Conservation (phyloP, 2,888 invertebrate genomes). For the Caenorhabditis drosophilae region DNA sequence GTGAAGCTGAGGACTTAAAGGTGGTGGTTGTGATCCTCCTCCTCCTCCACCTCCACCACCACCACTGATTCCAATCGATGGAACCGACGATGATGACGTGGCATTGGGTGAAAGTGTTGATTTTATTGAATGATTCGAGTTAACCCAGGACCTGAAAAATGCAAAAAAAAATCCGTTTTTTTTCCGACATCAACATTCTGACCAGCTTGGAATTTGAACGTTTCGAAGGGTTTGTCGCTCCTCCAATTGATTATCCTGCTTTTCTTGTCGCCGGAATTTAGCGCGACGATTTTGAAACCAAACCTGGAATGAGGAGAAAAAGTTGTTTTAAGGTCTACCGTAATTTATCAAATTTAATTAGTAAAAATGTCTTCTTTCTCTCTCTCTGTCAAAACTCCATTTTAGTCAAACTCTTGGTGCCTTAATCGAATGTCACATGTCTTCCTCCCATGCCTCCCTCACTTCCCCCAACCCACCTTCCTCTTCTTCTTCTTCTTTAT, state of each 20-base stretch:
- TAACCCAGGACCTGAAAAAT: slow-evolving; percentile 6
- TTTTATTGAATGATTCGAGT: background rate
- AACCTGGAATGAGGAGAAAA: slow-evolving; percentile 75
- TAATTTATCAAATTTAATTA: background rate
- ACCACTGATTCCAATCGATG: background rate
- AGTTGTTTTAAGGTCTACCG: background rate
- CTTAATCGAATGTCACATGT: background rate
- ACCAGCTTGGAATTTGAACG: slow-evolving; percentile 40
- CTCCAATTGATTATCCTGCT: slow-evolving; percentile 71
- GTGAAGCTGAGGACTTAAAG: too few species aligned
- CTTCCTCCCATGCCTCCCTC: background rate
- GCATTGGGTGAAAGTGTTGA: background rate
- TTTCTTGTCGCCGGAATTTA: slow-evolving; percentile 91
- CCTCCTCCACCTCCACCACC: too few species aligned
- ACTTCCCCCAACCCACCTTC: background rate
- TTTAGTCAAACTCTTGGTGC: background rate
- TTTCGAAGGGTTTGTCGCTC: slow-evolving; percentile 50
- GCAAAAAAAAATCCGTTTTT: too few species aligned
- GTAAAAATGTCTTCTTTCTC: background rate
- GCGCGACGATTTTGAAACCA: slow-evolving; percentile 87
- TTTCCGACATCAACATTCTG: too few species aligned
- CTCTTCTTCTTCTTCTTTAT: background rate
- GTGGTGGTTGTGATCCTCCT: background rate
- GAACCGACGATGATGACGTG: slow-evolving; percentile 9
- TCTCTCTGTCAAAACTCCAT: background rate